These are phyloP conservation scores for Amiota mariae DNA, from an alignment of 2,888 invertebrate species.

Conservation along the genomic window DNA sequence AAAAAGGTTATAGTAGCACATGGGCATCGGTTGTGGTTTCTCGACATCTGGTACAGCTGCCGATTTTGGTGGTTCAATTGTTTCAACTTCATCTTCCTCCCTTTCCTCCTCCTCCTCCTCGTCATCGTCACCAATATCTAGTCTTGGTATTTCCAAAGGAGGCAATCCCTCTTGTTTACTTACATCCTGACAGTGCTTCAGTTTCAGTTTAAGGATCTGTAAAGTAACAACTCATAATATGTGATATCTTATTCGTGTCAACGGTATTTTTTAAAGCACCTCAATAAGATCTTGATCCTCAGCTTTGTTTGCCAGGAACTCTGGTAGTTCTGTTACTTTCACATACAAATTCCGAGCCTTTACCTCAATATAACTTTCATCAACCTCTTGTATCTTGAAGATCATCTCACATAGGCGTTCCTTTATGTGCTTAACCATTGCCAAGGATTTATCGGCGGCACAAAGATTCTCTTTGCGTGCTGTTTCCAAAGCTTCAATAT, in stretches of 20 bases:
- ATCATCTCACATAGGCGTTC: slow-evolving; percentile 72
- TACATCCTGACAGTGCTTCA: slow-evolving; percentile 64
- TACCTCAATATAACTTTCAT: slow-evolving; percentile 68
- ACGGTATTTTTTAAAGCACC: slow-evolving; percentile 44
- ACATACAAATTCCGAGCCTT: slow-evolving; percentile 58
- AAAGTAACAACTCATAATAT: not conserved
- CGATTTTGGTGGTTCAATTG: slow-evolving; percentile 63
- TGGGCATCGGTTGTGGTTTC: slow-evolving; percentile 72
- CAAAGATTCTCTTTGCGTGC: slow-evolving; percentile 72
- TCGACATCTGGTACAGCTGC: slow-evolving; percentile 63
- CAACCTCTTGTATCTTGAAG: slow-evolving; percentile 72
- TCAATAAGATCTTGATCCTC: slow-evolving; percentile 69
- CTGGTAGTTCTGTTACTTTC: slow-evolving; percentile 61
- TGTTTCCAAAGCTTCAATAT: slow-evolving; percentile 76
- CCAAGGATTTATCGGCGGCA: slow-evolving; percentile 68
- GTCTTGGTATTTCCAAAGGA: slow-evolving; percentile 55
- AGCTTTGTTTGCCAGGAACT: slow-evolving; percentile 65
- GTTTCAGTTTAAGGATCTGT: slow-evolving; percentile 70
- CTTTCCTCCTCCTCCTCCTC: slow-evolving; percentile 61
- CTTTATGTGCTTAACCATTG: slow-evolving; percentile 68
- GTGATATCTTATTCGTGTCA: not conserved
- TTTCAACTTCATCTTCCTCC: slow-evolving; percentile 62
- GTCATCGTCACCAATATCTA: slow-evolving; percentile 47
- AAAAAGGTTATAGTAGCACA: slow-evolving; percentile 72
- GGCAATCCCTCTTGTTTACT: slow-evolving; percentile 57